Evolutionary conservation across 1,140 invertebrate species (phyloP).

Genomic region (Dendrolimus kikuchii): DNA sequence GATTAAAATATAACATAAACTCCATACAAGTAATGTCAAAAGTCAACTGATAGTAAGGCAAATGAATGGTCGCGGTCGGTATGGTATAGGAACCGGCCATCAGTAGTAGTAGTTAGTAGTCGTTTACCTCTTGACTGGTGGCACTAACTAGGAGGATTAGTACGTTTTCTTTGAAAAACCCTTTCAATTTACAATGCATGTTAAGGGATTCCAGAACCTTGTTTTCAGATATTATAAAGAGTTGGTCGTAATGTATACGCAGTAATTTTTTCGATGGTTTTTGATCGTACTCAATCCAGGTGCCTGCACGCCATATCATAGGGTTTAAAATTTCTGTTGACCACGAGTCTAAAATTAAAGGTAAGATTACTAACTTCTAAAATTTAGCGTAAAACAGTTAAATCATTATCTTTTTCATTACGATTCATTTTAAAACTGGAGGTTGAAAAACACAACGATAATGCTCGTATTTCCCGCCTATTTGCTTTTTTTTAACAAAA

Average conservation of each 20-base stretch:
- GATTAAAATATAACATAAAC: no score
- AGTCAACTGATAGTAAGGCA: no score
- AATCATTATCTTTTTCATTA: no score
- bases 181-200: slow-evolving; percentile 47
- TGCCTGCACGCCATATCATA: slow-evolving; percentile 31
- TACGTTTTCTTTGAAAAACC: slow-evolving; percentile 49
- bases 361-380: background rate
- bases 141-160: slow-evolving; percentile 36
- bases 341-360: slow-evolving; percentile 19
- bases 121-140: slow-evolving; percentile 25
- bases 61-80: background rate
- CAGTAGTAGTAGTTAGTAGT: background rate
- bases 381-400: no score
- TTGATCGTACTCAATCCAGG: slow-evolving; percentile 37
- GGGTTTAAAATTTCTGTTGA: slow-evolving; percentile 42
- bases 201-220: slow-evolving; percentile 49
- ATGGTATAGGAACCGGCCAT: background rate
- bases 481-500: no score
- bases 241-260: slow-evolving; percentile 43
- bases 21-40: no score
- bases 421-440: no score
- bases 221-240: slow-evolving; percentile 34
- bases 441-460: no score
- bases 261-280: slow-evolving; percentile 23
- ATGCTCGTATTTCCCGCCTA: no score